A percentile compares a stretch with the other conserved stretches of the same genome.
Evolutionary conservation across 2,888 invertebrate species (phyloP).

Genomic region (Ochlodes sylvanus): DNA sequence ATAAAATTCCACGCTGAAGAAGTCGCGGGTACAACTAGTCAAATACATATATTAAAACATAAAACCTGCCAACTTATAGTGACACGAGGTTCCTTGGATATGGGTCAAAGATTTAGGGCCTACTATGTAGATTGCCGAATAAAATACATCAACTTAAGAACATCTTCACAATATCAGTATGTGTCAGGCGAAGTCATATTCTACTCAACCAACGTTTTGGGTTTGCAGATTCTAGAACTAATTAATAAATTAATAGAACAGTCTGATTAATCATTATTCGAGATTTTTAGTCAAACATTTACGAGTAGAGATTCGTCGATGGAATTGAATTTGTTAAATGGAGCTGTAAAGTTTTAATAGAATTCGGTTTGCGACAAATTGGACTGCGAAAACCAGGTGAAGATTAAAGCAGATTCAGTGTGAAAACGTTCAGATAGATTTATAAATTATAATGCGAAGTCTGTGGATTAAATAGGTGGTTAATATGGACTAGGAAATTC

Average conservation of each 20-base stretch:
- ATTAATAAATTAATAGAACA: neutral
- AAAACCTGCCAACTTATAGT: too few relatives aligned
- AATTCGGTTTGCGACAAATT: slow-evolving; percentile 34
- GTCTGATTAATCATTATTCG: neutral
- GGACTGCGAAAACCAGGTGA: slow-evolving; percentile 30
- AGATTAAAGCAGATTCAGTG: slow-evolving; percentile 22
- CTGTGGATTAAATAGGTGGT: slow-evolving; percentile 1
- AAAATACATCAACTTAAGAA: too few relatives aligned
- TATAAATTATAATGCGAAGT: slow-evolving; percentile 14
- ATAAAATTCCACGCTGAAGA: too few relatives aligned
- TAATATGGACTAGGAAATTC: slow-evolving; percentile 1
- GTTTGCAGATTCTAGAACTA: too few relatives aligned
- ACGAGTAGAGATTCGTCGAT: slow-evolving; percentile 7
- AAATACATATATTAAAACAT: too few relatives aligned
- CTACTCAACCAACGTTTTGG: too few relatives aligned
- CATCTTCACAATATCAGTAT: too few relatives aligned
- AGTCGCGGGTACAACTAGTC: too few relatives aligned
- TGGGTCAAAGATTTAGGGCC: too few relatives aligned
- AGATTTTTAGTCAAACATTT: slow-evolving; percentile 1
- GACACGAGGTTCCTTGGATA: too few relatives aligned
- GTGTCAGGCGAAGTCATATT: too few relatives aligned
- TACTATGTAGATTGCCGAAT: too few relatives aligned
- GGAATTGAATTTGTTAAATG: slow-evolving; percentile 29
- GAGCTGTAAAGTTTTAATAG: slow-evolving; percentile 27
- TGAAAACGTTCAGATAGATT: slow-evolving; percentile 19